phyloP scores from a whole-genome alignment of 1,140 invertebrate species.

The Drosophila repleta region DNA sequence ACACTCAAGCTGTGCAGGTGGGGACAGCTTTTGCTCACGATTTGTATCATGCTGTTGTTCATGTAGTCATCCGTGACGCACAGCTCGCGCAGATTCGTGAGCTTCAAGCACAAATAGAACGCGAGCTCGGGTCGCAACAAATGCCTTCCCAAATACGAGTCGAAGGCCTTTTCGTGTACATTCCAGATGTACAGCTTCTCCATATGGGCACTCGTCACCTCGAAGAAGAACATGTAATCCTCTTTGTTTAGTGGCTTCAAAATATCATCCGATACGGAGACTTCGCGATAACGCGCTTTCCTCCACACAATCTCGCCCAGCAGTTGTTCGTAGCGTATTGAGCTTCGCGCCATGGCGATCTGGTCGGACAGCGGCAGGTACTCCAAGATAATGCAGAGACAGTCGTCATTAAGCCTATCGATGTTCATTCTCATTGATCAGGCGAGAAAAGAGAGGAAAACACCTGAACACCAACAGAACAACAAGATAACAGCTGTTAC shows the following conservation, averaged over 20 bases:
- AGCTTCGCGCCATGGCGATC: conserved; percentile 58
- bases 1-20: conserved; percentile 57
- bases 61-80: conserved; percentile 54
- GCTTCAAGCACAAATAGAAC: conserved; percentile 64
- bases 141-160: conserved; percentile 67
- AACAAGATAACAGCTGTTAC: conserved; percentile 34
- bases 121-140: conserved; percentile 61
- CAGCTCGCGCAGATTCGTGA: conserved; percentile 58
- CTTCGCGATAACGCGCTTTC: conserved; percentile 54
- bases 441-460: conserved; percentile 13
- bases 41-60: conserved; percentile 72
- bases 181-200: conserved; percentile 67
- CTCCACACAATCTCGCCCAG: conserved; percentile 63
- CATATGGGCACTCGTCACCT: conserved; percentile 57
- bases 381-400: conserved; percentile 65
- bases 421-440: conserved; percentile 42
- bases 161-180: conserved; percentile 61
- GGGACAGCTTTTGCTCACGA: conserved; percentile 51
- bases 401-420: conserved; percentile 71
- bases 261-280: conserved; percentile 54
- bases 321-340: conserved; percentile 51
- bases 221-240: conserved; percentile 72
- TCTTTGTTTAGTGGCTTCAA: conserved; percentile 56
- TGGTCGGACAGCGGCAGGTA: conserved; percentile 66
- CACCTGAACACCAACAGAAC: conserved; percentile 19